Conservation (phyloP, 1,140 invertebrate species). For the Megathymus violae region DNA sequence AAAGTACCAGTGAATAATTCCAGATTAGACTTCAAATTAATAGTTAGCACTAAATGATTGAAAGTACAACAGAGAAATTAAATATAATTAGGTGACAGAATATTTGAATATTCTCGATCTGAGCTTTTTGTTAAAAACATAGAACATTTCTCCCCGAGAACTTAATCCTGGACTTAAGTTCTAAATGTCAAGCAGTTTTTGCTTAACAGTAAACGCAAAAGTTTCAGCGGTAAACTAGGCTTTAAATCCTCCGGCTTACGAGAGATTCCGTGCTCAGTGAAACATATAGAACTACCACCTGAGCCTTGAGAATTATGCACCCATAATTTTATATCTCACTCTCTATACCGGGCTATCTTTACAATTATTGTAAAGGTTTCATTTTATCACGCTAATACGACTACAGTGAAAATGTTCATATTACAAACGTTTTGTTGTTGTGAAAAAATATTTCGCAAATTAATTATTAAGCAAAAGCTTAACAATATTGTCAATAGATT, state of each 20-base stretch:
- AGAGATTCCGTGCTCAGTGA: conserved; percentile 41
- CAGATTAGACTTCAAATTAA: conserved; percentile 10
- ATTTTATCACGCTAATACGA: background rate
- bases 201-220: conserved; percentile 44
- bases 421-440: too few relatives aligned
- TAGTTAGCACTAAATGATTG: conserved; percentile 1
- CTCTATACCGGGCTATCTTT: conserved; percentile 17
- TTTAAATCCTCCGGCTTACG: conserved; percentile 55
- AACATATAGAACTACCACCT: conserved; percentile 47
- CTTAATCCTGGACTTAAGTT: conserved; percentile 41
- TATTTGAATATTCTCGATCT: conserved; percentile 26
- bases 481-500: too few relatives aligned
- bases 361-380: background rate
- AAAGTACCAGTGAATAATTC: conserved; percentile 9
- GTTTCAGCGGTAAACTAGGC: conserved; percentile 43
- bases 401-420: background rate
- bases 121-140: conserved; percentile 28
- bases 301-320: conserved; percentile 52
- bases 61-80: conserved; percentile 11
- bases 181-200: conserved; percentile 44
- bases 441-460: too few relatives aligned
- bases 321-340: conserved; percentile 44
- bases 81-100: conserved; percentile 18
- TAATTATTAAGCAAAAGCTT: too few relatives aligned
- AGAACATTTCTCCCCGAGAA: conserved; percentile 36